Base-by-base conservation (phyloP, 2,797 vertebrate species). In the Lithobates pipiens region DNA sequence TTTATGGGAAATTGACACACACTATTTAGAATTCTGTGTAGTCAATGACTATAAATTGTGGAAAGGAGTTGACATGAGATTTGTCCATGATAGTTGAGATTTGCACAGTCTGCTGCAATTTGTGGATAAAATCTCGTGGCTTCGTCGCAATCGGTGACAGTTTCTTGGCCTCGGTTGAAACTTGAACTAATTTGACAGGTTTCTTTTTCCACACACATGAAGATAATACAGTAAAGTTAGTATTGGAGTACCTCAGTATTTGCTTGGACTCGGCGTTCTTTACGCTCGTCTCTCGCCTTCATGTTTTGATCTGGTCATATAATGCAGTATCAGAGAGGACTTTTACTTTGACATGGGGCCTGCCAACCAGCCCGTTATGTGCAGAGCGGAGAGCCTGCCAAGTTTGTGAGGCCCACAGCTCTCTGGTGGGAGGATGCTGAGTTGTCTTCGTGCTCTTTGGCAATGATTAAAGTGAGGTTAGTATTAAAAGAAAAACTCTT, bases 351-450 rank as follows among this genome's bases (percentile, higher is more conserved):
- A 93, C 93, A 91, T 71, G 87, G 82, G 23, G 85, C 82, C 82
- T 73, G 88, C 89, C 89, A 84, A 81, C 76, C 89, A 84, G 82
- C 76, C 85, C 71, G 88, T 79, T 89, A 87, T 77, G 85, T 78
- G 5, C 88, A 87, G 73, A 36, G 68, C 68, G 75, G 89, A 84
- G 82, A 57, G 88, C 91, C 84, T 91, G 93, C 94, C 93, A 93
- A 93, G 89, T 91, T 89, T 90, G 89, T 87, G 93, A 92, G 94
- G 95, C 93, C 91, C 92, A 77, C 81, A 94, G 93, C 94, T 93
- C 93, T 94, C 91, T 92, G 95, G 93, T 95, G 94, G 91, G 94
- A 94, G 94, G 95, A 94, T 91, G 91, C 92, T 92, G 92, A 93
- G 94, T 91, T 92, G 93, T 89, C 93, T 93, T 91, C 90, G 91